phyloP scores from a whole-genome alignment of 1,140 invertebrate genomes.

The Bombyx mori region ASM3026992v2 NC_085125.1:5987001-5987500 shows the following conservation, averaged over 20 bases:
- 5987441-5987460: too few relatives aligned
- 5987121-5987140: conserved; percentile 54
- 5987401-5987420: too few relatives aligned
- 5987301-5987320: conserved; percentile 39
- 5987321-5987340: conserved; percentile 6
- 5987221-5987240: conserved; percentile 31
- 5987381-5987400: too few relatives aligned
- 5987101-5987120: conserved; percentile 37
- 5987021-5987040: conserved; percentile 24
- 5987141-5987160: conserved; percentile 43
- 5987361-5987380: too few relatives aligned
- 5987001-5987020: conserved; percentile 5
- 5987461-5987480: too few relatives aligned
- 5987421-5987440: too few relatives aligned
- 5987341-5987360: background rate
- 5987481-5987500: too few relatives aligned
- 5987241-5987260: conserved; percentile 41
- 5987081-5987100: conserved; percentile 33
- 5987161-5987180: conserved; percentile 36
- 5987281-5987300: conserved; percentile 50
- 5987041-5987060: conserved; percentile 29
- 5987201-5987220: conserved; percentile 37
- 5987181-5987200: conserved; percentile 44
- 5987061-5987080: conserved; percentile 42
- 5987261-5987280: conserved; percentile 25